These are phyloP conservation scores for Pecten maximus DNA, from an alignment of 2,888 invertebrate species.

Conservation along the genomic window DNA sequence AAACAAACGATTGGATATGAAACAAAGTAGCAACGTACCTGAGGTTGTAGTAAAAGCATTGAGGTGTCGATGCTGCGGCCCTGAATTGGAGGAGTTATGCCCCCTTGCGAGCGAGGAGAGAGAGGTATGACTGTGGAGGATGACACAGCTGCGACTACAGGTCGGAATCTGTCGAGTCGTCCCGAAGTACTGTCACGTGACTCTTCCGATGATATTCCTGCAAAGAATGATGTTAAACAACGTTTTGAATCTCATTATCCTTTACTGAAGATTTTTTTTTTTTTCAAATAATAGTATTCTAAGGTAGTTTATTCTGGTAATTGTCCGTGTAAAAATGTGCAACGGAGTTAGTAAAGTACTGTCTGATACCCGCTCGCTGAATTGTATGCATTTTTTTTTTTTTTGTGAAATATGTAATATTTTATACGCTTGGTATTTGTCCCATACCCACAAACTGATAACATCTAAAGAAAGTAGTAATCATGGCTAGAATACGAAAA, in stretches of 20 bases:
- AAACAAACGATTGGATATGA: background rate
- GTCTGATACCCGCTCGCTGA: too few relatives aligned
- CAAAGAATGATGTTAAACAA: background rate
- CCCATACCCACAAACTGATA: background rate
- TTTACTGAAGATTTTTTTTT: too few relatives aligned
- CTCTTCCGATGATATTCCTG: background rate
- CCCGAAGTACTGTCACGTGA: background rate
- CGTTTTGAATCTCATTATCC: too few relatives aligned
- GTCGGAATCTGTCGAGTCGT: background rate
- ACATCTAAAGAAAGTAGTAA: background rate
- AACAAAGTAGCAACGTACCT: conserved; percentile 58
- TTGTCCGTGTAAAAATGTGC: too few relatives aligned
- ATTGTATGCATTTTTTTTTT: too few relatives aligned
- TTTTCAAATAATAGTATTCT: too few relatives aligned
- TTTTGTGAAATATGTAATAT: background rate
- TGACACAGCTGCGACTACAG: background rate
- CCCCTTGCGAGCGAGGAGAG: conserved; percentile 24
- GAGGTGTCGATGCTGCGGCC: conserved; percentile 67
- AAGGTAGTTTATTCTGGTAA: too few relatives aligned
- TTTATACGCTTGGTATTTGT: background rate
- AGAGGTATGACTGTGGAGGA: background rate
- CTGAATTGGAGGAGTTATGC: conserved; percentile 56
- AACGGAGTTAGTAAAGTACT: too few relatives aligned
- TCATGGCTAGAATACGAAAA: background rate
- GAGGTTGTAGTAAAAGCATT: conserved; percentile 75